These are phyloP conservation scores for Laothoe populi DNA, from an alignment of 2,888 invertebrate genomes.

Conservation along the genomic window DNA sequence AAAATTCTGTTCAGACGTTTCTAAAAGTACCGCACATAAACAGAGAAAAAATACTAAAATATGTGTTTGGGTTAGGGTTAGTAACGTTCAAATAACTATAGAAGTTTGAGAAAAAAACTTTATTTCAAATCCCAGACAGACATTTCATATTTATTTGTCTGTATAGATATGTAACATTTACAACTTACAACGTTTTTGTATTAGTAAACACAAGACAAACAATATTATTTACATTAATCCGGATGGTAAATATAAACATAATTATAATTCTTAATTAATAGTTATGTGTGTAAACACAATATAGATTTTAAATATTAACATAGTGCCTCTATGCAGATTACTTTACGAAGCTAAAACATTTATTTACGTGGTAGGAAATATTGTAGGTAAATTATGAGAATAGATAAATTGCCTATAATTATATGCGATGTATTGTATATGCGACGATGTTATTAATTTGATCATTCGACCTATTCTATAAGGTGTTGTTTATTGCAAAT, in stretches of 20 bases:
- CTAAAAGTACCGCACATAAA: too few relatives aligned
- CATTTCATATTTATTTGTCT: too few relatives aligned
- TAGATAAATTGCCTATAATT: constrained; percentile 10
- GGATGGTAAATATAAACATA: neutral
- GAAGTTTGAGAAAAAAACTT: too few relatives aligned
- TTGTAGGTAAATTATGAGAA: constrained; percentile 21
- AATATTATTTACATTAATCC: neutral
- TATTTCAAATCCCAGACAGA: too few relatives aligned
- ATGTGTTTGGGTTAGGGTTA: too few relatives aligned
- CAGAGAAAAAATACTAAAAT: too few relatives aligned
- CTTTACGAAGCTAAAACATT: neutral
- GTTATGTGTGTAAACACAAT: too few relatives aligned
- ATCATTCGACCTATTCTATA: neutral
- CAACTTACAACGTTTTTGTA: too few relatives aligned
- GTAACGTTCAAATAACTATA: too few relatives aligned
- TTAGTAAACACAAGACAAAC: neutral
- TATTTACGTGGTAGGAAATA: neutral
- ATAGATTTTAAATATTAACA: constrained; percentile 1
- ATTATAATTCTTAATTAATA: neutral
- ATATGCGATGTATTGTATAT: neutral
- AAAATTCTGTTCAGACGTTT: too few relatives aligned
- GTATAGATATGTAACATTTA: too few relatives aligned
- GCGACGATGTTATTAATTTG: neutral
- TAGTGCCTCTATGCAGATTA: neutral
- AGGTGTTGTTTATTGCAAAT: constrained; percentile 1